Conservation (phyloP, 2,888 invertebrate genomes). For the Patella depressa region DNA sequence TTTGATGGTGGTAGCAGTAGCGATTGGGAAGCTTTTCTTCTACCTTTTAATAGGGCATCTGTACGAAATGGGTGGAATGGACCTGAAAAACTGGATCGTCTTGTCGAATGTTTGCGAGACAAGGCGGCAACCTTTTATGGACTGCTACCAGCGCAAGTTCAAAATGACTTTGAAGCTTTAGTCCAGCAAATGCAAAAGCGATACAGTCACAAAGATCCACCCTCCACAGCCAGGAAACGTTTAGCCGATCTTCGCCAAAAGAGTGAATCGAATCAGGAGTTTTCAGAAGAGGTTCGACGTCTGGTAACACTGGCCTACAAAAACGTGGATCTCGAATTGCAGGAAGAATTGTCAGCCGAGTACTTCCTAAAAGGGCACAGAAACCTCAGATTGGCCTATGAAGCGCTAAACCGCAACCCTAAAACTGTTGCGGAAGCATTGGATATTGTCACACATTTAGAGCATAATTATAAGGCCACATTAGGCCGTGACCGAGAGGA, state of each 20-base stretch:
- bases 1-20: neutral
- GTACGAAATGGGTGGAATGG: neutral
- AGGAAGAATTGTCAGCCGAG: neutral
- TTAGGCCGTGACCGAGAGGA: neutral
- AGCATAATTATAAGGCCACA: neutral
- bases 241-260: neutral
- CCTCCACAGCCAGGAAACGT: neutral
- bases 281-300: neutral
- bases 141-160: neutral
- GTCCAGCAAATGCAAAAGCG: neutral
- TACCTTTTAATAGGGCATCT: neutral
- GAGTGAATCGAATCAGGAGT: neutral
- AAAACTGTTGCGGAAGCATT: neutral
- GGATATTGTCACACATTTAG: conserved; percentile 4
- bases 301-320: conserved; percentile 6
- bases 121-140: neutral
- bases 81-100: neutral
- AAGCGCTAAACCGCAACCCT: neutral
- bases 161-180: neutral
- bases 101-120: neutral
- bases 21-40: neutral
- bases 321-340: neutral
- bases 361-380: neutral
- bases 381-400: neutral
- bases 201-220: neutral